Conservation (phyloP, 2,888 invertebrate species). For the Pristionchus entomophagus region DNA sequence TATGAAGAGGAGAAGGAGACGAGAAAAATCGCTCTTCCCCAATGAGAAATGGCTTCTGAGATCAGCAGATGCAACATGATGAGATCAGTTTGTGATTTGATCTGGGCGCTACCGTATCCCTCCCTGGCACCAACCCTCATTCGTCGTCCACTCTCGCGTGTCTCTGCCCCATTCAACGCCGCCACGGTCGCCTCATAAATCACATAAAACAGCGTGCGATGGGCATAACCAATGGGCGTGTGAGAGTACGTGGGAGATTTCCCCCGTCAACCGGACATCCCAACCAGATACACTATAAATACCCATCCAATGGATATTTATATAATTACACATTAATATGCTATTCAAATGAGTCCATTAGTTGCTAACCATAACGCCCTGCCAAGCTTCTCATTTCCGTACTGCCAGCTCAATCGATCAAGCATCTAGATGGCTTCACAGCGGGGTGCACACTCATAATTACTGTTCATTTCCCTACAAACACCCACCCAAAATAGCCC, state of each 20-base stretch:
- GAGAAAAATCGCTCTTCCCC: conserved; percentile 11
- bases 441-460: neutral
- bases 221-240: conserved; percentile 30
- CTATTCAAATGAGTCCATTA: neutral
- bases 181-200: conserved; percentile 21
- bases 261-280: neutral
- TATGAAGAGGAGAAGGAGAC: conserved; percentile 24
- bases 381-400: neutral
- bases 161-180: neutral
- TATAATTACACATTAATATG: neutral
- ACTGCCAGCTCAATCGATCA: conserved; percentile 8
- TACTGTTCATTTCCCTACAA: neutral
- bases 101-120: neutral
- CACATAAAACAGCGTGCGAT: conserved; percentile 17
- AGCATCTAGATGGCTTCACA: neutral
- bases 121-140: neutral
- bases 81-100: neutral
- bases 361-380: neutral
- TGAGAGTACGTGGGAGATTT: conserved; percentile 14
- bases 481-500: neutral
- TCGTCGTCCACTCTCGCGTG: neutral
- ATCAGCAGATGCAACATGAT: neutral
- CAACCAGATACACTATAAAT: neutral
- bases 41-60: conserved; percentile 22
- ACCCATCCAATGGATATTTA: neutral